Conservation (phyloP, 2,888 invertebrate species). For the Molanna angustata region DNA sequence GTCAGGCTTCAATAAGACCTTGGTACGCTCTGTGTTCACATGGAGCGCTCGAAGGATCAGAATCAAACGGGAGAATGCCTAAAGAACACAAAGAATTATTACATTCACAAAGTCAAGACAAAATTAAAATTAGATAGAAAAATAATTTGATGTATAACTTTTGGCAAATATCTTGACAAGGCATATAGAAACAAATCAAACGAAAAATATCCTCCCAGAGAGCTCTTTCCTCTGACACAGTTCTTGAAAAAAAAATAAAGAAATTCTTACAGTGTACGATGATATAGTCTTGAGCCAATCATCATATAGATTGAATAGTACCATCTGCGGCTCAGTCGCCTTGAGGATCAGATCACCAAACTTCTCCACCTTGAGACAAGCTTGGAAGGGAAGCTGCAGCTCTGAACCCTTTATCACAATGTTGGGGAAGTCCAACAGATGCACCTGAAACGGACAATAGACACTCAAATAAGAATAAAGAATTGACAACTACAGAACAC, state of each 20-base stretch:
- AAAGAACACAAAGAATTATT: slow-evolving; percentile 25
- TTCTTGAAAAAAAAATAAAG: slow-evolving; percentile 6
- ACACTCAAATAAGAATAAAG: no score
- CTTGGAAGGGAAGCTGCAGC: slow-evolving; percentile 97
- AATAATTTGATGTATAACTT: not conserved
- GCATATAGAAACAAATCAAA: no score
- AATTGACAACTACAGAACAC: not conserved
- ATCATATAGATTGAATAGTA: slow-evolving; percentile 97
- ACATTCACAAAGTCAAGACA: no score
- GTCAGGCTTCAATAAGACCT: slow-evolving; percentile 97
- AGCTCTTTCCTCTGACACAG: no score
- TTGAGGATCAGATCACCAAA: slow-evolving; percentile 98
- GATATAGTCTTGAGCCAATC: slow-evolving; percentile 99
- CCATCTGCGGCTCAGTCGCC: slow-evolving; percentile 99
- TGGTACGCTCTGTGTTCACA: slow-evolving; percentile 98
- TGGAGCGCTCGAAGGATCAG: slow-evolving; percentile 94
- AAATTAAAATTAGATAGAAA: not conserved
- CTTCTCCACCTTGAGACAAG: slow-evolving; percentile 97
- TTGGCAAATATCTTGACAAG: no score
- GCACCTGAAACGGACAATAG: slow-evolving; percentile 64
- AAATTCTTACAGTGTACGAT: slow-evolving; percentile 79
- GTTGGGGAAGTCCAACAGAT: slow-evolving; percentile 99
- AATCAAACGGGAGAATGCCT: slow-evolving; percentile 95
- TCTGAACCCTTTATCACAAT: slow-evolving; percentile 99
- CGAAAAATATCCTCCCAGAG: no score